phyloP scores from a whole-genome alignment of 2,797 vertebrate species.

The Vireo griseus region DNA sequence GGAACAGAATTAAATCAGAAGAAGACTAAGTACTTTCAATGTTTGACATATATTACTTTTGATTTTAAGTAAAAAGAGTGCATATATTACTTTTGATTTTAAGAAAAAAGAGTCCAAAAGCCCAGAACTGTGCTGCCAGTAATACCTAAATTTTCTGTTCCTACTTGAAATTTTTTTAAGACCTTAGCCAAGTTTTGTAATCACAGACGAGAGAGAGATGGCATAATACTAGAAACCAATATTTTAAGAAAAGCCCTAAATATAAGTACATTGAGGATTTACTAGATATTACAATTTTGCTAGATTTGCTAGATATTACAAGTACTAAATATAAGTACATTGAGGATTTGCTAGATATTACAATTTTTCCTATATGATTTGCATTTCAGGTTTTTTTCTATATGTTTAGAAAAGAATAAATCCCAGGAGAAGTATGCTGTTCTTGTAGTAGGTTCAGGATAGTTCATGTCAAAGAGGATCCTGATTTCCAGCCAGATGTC shows the following conservation, averaged over 20 bases:
- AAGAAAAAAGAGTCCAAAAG: background rate
- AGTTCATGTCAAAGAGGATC: background rate
- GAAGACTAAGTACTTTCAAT: background rate
- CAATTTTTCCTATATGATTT: background rate
- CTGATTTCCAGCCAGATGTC: background rate
- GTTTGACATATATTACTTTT: background rate
- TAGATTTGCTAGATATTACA: background rate
- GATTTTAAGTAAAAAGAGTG: background rate
- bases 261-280: background rate
- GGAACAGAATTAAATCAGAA: background rate
- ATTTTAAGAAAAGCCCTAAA: background rate
- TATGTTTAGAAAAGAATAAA: background rate
- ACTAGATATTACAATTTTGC: background rate
- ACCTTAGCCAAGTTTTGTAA: background rate
- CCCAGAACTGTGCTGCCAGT: background rate
- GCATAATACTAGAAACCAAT: fast-evolving
- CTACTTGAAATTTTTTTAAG: background rate
- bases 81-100: background rate
- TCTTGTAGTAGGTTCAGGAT: background rate
- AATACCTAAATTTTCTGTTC: background rate
- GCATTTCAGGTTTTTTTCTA: background rate
- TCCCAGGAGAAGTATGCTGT: background rate
- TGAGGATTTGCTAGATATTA: background rate
- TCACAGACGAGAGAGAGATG: background rate
- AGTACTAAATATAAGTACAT: background rate